Evolutionary conservation across 2,113 vertebrate species (phyloP).

Genomic region (Centropus bengalensis): DNA sequence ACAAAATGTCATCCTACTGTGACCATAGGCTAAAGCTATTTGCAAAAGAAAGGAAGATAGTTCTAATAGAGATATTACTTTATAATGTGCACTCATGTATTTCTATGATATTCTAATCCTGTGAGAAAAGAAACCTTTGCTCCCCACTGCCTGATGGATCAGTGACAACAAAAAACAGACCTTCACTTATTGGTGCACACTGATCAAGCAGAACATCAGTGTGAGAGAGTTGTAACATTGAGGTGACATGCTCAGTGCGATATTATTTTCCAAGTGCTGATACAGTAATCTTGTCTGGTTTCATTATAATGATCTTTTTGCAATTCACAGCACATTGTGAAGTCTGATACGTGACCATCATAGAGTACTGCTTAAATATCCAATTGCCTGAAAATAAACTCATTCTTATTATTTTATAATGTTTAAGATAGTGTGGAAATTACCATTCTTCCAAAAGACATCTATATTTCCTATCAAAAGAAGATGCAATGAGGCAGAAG

Average conservation of each 20-base stretch:
- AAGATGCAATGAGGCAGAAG: background rate
- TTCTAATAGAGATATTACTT: background rate
- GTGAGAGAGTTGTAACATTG: background rate
- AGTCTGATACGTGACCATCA: background rate
- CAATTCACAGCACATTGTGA: background rate
- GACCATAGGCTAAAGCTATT: background rate
- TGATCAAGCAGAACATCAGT: background rate
- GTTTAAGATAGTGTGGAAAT: background rate
- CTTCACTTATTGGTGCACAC: background rate
- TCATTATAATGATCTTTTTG: background rate
- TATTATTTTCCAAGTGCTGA: background rate
- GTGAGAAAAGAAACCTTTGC: background rate
- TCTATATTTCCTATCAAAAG: background rate
- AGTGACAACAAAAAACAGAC: background rate
- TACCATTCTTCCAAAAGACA: background rate
- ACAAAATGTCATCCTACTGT: background rate
- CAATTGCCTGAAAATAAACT: background rate
- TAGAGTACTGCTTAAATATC: background rate
- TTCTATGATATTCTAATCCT: background rate
- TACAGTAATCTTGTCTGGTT: background rate
- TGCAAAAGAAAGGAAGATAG: background rate
- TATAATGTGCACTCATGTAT: background rate
- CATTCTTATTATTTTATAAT: background rate
- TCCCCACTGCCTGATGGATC: background rate
- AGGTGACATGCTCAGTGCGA: background rate